Conservation (phyloP, 2,888 invertebrate genomes). For the Pseudococcus viburni region DNA sequence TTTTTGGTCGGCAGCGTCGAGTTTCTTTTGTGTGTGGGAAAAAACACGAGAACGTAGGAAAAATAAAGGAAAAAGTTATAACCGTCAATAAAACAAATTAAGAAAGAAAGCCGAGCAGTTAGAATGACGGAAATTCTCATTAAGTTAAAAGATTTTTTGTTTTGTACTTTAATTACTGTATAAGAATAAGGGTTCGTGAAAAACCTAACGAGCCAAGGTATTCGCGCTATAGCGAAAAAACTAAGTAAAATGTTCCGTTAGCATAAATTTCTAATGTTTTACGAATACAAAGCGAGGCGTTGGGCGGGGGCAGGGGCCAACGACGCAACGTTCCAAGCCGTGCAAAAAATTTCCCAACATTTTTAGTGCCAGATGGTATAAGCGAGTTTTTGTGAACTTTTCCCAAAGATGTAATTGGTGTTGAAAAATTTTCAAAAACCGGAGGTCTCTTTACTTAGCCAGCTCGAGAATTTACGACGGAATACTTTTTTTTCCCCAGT, state of each 20-base stretch:
- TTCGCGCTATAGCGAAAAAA: slow-evolving; percentile 14
- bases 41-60: slow-evolving; percentile 28
- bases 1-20: background rate
- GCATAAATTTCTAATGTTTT: slow-evolving; percentile 49
- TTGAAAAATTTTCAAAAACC: slow-evolving; percentile 16
- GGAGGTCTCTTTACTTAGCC: background rate
- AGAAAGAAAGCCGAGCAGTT: slow-evolving; percentile 53
- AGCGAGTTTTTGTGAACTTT: slow-evolving; percentile 40
- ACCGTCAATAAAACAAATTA: slow-evolving; percentile 57
- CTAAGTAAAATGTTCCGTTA: slow-evolving; percentile 21
- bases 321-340: background rate
- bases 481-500: background rate
- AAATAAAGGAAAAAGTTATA: slow-evolving; percentile 51
- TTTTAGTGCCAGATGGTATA: slow-evolving; percentile 40
- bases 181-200: slow-evolving; percentile 47
- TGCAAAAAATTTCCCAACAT: slow-evolving; percentile 33
- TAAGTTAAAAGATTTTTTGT: slow-evolving; percentile 57
- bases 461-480: background rate
- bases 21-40: slow-evolving; percentile 37
- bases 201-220: slow-evolving; percentile 37
- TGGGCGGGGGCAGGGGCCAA: too few relatives aligned
- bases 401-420: slow-evolving; percentile 22
- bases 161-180: slow-evolving; percentile 53
- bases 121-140: slow-evolving; percentile 52
- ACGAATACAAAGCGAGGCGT: background rate